These are phyloP conservation scores for Lepisosteus oculatus DNA, from an alignment of 2,113 vertebrate genomes.

Conservation along the genomic window DNA sequence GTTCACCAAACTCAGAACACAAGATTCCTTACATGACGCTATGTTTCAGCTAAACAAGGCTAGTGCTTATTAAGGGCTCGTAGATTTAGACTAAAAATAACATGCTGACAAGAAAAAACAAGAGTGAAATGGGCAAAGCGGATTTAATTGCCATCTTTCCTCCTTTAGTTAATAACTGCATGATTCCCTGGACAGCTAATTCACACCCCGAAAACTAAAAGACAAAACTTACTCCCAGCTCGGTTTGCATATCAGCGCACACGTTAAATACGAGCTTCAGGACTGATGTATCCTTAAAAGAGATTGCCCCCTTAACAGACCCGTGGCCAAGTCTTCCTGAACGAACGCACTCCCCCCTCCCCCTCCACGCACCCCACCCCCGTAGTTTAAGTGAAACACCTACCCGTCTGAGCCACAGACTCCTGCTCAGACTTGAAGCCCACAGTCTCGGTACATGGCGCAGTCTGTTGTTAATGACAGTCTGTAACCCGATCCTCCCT, in stretches of 20 bases:
- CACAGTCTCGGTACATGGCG: constrained; percentile 49
- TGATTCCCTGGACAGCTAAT: constrained; percentile 32
- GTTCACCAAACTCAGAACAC: constrained; percentile 42
- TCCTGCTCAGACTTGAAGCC: constrained; percentile 66
- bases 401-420: constrained; percentile 43
- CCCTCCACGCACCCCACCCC: constrained; percentile 10
- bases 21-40: constrained; percentile 38
- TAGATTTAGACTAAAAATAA: constrained; percentile 59
- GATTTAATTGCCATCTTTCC: constrained; percentile 34
- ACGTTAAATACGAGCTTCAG: constrained; percentile 21
- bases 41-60: constrained; percentile 41
- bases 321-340: constrained; percentile 42
- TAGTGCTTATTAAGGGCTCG: constrained; percentile 57
- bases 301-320: constrained; percentile 26
- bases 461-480: constrained; percentile 66
- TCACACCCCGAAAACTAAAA: constrained; percentile 32
- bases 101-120: constrained; percentile 45
- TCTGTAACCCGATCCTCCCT: constrained; percentile 64
- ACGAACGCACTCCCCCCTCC: constrained; percentile 12
- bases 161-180: constrained; percentile 31
- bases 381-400: constrained; percentile 30
- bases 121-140: constrained; percentile 30
- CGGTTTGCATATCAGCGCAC: constrained; percentile 31
- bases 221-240: constrained; percentile 40
- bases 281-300: constrained; percentile 30